phyloP scores from a whole-genome alignment of 2,113 vertebrate species.

The Parotia lawesii region DNA sequence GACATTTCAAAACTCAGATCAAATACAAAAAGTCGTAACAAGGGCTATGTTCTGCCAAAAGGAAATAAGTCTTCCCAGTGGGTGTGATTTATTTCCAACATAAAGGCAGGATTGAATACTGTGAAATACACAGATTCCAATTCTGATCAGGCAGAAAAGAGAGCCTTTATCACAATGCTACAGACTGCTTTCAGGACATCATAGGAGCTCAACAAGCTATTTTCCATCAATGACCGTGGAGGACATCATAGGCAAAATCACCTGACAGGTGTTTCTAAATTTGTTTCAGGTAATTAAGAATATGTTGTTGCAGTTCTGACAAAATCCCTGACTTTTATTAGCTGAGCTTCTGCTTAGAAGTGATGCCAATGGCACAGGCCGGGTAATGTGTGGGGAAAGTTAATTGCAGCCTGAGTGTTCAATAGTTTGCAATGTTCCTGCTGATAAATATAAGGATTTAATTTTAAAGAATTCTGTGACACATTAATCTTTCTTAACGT shows the following conservation, averaged over 20 bases:
- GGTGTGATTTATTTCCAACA: not conserved
- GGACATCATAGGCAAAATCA: not conserved
- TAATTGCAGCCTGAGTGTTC: not conserved
- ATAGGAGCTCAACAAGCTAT: not conserved
- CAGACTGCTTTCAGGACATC: not conserved
- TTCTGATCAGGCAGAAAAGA: not conserved
- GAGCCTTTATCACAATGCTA: not conserved
- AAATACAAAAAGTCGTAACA: not conserved
- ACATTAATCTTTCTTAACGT: not conserved
- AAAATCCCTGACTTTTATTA: not conserved
- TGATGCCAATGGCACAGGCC: not conserved
- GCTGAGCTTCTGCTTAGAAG: not conserved
- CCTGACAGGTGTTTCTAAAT: not conserved
- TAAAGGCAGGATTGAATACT: not conserved
- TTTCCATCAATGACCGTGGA: not conserved
- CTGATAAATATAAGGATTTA: not conserved
- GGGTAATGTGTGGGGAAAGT: not conserved
- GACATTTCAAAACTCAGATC: not conserved
- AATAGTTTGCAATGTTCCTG: not conserved
- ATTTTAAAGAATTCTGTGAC: not conserved
- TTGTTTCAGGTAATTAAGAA: not conserved
- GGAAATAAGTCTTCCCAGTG: not conserved
- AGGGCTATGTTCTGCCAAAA: not conserved
- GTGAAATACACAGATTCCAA: not conserved
- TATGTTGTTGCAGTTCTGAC: not conserved